Conservation (phyloP, 2,888 invertebrate species). For the Penaeus monodon region DNA sequence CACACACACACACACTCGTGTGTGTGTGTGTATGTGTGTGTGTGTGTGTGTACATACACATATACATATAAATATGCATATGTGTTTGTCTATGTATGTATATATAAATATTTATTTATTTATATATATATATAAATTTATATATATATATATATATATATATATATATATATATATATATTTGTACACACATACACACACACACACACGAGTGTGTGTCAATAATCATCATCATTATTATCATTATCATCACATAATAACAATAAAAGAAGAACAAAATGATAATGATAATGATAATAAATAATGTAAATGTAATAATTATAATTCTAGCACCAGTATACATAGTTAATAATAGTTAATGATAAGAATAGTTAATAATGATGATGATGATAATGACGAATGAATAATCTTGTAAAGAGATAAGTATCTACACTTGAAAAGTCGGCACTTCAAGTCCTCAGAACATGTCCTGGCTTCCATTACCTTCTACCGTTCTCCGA, state of each 20-base stretch:
- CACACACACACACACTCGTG: neutral
- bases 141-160: constrained; percentile 30
- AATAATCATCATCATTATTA: no score
- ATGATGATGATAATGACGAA: no score
- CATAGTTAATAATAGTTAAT: no score
- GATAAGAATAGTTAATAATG: no score
- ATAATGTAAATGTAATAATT: no score
- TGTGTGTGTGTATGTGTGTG: constrained; percentile 19
- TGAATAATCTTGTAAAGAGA: no score
- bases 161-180: neutral
- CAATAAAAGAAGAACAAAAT: no score
- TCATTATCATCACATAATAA: no score
- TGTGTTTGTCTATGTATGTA: constrained; percentile 20
- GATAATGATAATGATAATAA: no score
- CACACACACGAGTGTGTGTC: no score
- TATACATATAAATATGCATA: constrained; percentile 29
- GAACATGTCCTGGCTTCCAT: neutral
- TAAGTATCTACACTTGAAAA: neutral
- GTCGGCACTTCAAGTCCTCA: neutral
- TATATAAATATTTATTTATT: neutral
- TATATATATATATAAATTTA: constrained; percentile 19
- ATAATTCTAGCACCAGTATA: no score
- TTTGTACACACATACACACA: neutral
- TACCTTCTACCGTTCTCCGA: constrained; percentile 35
- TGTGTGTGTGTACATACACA: constrained; percentile 21